Conservation (phyloP, 2,888 invertebrate species). For the Alitta virens region DNA sequence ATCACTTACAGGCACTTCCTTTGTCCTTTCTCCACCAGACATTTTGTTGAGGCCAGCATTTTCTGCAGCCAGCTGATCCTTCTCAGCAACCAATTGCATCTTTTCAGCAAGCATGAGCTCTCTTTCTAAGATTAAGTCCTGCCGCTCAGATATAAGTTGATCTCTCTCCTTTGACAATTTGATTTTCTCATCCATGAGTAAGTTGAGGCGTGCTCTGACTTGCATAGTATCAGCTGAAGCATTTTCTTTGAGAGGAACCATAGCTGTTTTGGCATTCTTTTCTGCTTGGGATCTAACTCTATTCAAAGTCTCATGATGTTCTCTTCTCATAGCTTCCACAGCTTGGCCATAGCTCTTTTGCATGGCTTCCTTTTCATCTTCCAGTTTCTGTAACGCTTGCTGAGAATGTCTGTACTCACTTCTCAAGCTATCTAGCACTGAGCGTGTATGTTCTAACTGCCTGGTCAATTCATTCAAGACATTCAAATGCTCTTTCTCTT, state of each 20-base stretch:
- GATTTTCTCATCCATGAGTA: background rate
- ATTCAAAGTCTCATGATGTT: constrained; percentile 1
- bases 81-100: background rate
- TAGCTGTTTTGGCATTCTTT: background rate
- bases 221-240: background rate
- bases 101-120: constrained; percentile 5
- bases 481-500: background rate
- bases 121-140: background rate
- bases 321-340: background rate
- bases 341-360: constrained; percentile 6
- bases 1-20: too few species aligned
- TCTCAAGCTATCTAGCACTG: background rate
- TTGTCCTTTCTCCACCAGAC: too few species aligned
- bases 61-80: background rate
- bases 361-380: constrained; percentile 5
- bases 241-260: background rate
- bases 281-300: background rate
- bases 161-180: background rate
- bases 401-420: background rate
- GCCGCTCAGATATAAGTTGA: background rate
- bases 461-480: background rate
- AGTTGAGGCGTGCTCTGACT: background rate
- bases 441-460: background rate
- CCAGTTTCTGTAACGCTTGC: background rate
- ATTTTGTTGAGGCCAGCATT: too few species aligned